phyloP scores from a whole-genome alignment of 1,140 invertebrate genomes.

The Ectropis grisescens region DNA sequence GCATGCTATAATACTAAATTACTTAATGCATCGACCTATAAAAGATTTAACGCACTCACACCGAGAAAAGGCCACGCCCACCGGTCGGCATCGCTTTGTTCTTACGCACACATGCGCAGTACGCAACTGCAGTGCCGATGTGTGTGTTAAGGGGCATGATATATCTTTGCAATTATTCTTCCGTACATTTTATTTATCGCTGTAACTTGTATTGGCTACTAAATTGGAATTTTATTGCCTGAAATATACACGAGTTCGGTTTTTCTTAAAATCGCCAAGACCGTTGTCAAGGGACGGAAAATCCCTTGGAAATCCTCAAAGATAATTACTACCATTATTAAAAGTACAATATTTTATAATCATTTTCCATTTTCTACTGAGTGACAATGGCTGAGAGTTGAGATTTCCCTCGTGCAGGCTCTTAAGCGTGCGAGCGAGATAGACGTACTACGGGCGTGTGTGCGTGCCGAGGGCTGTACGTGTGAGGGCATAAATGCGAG shows the following conservation, averaged over 20 bases:
- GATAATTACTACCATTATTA: constrained; percentile 58
- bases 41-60: constrained; percentile 60
- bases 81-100: constrained; percentile 34
- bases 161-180: constrained; percentile 47
- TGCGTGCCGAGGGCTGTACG: constrained; percentile 6
- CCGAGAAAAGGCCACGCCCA: constrained; percentile 30
- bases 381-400: constrained; percentile 51
- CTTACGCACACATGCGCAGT: constrained; percentile 45
- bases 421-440: constrained; percentile 24
- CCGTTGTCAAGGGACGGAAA: constrained; percentile 3
- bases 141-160: constrained; percentile 35
- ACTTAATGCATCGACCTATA: constrained; percentile 65
- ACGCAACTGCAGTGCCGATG: constrained; percentile 9
- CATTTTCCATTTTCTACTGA: constrained; percentile 52
- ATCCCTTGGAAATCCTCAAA: constrained; percentile 15
- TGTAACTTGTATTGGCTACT: constrained; percentile 26
- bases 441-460: neutral
- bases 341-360: constrained; percentile 49
- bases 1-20: constrained; percentile 61
- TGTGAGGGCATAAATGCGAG: constrained; percentile 3
- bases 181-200: constrained; percentile 47
- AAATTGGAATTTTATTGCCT: constrained; percentile 10
- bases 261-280: constrained; percentile 2
- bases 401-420: constrained; percentile 49
- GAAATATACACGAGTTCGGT: constrained; percentile 4